Base-by-base conservation (phyloP, 2,113 vertebrate species). In the Herpetotheres cachinnans region DNA sequence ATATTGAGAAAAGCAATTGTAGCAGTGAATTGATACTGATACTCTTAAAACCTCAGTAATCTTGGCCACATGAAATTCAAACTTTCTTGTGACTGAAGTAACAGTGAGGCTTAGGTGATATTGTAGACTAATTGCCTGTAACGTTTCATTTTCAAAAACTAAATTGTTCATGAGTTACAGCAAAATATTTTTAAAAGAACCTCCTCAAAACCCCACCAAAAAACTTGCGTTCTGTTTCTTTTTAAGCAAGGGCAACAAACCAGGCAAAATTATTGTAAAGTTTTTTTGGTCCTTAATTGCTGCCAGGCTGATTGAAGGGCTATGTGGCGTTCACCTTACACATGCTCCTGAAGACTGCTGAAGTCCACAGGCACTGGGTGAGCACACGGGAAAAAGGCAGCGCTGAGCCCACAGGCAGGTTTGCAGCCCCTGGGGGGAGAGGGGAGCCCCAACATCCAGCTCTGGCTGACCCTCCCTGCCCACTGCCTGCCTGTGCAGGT, bases 1-100 rank as follows among this genome's bases (percentile, higher is more conserved):
- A 86, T 65, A 81, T 8, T 47, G 46, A 71, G 88, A 56, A 91
- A 87, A 87, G 73, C 47, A 84, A 58, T 91, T 89, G 82, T 67
- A 92, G 77, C 59, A 58, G 65, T 73, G 83, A 93, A 67, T 91
- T 84, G 70, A 85, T 89, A 67, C 63, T 49, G 92, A 80, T 96
- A 84, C 82, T 91, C 93, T 88, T 91, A 59, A 96, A 95, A 95
- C 55, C 89, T 94, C 73, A 95, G 56, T 91, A 95, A 91, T 86
- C 67, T 78, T 91, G 92, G 55, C 86, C 78, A 78, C 82, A 50
- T 93, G 94, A 96, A 95, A 93, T 88, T 52, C 90, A 88, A 4
- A 82, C 76, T 86, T 93, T 79, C 65, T 82, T 93, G 67, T 73
- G 90, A 95, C 93, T 92, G 81, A 90, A 97, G 90, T 93, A 96